Conservation (phyloP, 1,140 invertebrate species). For the Trichonephila clavata region DNA sequence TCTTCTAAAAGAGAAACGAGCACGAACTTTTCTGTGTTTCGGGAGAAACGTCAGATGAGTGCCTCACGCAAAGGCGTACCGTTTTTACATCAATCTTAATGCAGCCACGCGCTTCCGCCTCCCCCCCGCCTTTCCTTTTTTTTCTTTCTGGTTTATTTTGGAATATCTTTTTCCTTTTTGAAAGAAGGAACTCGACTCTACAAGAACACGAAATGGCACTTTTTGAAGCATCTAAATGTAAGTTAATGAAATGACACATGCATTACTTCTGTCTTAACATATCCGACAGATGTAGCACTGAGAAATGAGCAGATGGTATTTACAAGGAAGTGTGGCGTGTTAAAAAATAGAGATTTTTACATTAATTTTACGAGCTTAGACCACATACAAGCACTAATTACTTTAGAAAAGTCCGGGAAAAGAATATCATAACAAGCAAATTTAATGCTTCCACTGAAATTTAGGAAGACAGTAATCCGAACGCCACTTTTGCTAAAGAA, state of each 20-base stretch:
- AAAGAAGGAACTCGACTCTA: neutral
- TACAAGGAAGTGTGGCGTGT: conserved; percentile 23
- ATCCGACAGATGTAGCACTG: conserved; percentile 35
- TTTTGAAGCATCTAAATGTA: conserved; percentile 41
- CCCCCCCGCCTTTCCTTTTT: neutral
- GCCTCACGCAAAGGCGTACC: conserved; percentile 42
- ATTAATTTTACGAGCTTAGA: conserved; percentile 39
- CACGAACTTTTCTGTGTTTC: conserved; percentile 3
- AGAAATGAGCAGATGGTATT: conserved; percentile 28
- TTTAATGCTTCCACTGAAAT: neutral
- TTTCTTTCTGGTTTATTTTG: conserved; percentile 40
- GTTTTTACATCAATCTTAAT: conserved; percentile 56
- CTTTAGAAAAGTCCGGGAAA: neutral
- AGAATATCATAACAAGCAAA: neutral
- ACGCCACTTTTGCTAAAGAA: neutral
- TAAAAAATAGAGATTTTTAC: conserved; percentile 17
- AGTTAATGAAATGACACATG: conserved; percentile 69
- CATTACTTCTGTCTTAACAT: conserved; percentile 54
- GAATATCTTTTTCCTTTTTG: neutral
- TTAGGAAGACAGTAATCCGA: neutral
- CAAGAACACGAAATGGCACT: conserved; percentile 41
- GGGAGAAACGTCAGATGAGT: conserved; percentile 8
- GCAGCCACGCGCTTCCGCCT: neutral
- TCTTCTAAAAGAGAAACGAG: neutral
- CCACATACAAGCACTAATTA: neutral